phyloP scores from a whole-genome alignment of 1,140 invertebrate genomes.

The Drosophila elegans region DNA sequence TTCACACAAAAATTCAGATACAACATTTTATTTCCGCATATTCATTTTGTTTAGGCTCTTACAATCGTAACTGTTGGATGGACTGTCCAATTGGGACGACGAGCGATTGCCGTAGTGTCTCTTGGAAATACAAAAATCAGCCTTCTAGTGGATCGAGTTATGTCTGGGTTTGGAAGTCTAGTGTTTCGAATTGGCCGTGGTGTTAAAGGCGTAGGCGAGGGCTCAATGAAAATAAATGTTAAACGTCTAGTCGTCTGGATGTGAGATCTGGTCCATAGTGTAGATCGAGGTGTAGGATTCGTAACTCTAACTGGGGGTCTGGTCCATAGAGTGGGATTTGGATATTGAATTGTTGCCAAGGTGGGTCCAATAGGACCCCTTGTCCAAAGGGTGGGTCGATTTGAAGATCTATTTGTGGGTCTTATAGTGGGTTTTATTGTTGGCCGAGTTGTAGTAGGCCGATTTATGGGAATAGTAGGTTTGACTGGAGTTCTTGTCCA shows the following conservation, averaged over 20 bases:
- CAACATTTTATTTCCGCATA: background rate
- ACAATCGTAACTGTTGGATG: background rate
- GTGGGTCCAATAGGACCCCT: constrained; percentile 1
- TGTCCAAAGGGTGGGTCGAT: background rate
- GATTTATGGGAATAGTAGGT: background rate
- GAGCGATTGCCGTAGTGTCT: constrained; percentile 5
- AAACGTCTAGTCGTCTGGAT: constrained; percentile 6
- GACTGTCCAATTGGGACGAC: constrained; percentile 13
- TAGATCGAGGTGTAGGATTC: background rate
- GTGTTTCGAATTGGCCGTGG: background rate
- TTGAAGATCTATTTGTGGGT: background rate
- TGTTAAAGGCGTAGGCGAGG: background rate
- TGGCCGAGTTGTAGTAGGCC: too few relatives aligned
- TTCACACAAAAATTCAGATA: background rate
- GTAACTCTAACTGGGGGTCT: constrained; percentile 7
- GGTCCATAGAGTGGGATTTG: background rate
- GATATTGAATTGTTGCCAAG: too few relatives aligned
- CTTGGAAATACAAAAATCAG: constrained; percentile 32
- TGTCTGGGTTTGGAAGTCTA: background rate
- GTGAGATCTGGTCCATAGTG: background rate
- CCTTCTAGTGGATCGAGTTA: constrained; percentile 2
- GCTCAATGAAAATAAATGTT: constrained; percentile 13
- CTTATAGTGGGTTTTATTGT: background rate
- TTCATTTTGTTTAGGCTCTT: background rate
- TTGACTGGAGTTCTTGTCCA: constrained; percentile 1